These are phyloP conservation scores for Sarcophaga variegata DNA, from an alignment of 2,888 invertebrate species.

Conservation along the genomic window DNA sequence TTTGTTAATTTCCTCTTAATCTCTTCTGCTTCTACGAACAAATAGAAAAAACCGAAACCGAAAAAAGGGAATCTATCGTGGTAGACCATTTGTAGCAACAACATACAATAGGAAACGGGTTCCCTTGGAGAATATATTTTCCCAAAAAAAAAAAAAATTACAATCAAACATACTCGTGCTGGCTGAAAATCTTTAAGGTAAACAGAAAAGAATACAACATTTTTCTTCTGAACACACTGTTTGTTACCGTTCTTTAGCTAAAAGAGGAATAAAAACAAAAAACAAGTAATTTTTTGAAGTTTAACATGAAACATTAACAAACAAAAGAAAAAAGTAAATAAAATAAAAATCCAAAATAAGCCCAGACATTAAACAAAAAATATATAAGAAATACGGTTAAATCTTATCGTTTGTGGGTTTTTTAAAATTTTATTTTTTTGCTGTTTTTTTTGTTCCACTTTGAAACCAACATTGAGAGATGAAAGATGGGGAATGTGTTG, in stretches of 20 bases:
- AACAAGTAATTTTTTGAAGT: neutral
- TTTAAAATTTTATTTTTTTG: neutral
- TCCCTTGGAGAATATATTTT: conserved; percentile 20
- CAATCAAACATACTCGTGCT: too few species aligned
- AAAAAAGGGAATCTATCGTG: conserved; percentile 53
- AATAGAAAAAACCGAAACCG: conserved; percentile 12
- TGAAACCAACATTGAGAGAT: conserved; percentile 1
- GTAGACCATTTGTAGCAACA: conserved; percentile 7
- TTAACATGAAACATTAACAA: conserved; percentile 10
- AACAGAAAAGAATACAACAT: conserved; percentile 23
- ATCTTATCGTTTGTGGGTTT: conserved; percentile 24
- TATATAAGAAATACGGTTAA: conserved; percentile 24
- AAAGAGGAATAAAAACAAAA: conserved; percentile 69
- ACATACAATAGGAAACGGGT: conserved; percentile 50
- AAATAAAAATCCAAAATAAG: conserved; percentile 3
- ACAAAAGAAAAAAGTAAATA: conserved; percentile 61
- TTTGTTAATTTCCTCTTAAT: neutral
- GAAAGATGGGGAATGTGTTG: conserved; percentile 32
- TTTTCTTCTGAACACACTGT: conserved; percentile 33
- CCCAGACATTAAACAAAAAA: neutral
- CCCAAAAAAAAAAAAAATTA: neutral
- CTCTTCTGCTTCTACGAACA: neutral
- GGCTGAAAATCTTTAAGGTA: conserved; percentile 14
- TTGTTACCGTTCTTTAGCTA: conserved; percentile 68
- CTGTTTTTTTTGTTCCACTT: neutral